A percentile compares a stretch with the other conserved stretches of the same genome.
Evolutionary conservation across 2,797 vertebrate species (phyloP).

Genomic region (Dendrocincla fuliginosa): DNA sequence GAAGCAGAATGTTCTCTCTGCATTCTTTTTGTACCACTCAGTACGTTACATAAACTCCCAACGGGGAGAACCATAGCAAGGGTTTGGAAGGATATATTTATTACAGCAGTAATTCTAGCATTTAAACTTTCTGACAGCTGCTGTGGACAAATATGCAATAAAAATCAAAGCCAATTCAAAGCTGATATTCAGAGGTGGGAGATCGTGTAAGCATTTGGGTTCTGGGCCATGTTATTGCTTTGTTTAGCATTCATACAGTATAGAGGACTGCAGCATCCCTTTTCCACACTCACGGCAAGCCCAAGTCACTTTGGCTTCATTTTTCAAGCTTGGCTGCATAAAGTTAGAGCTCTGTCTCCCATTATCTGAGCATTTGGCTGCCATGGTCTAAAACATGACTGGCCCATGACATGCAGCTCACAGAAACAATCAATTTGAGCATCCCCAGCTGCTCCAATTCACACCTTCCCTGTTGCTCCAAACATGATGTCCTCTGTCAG

Average conservation of each 20-base stretch:
- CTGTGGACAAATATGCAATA: slow-evolving; percentile 26
- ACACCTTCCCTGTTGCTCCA: background rate
- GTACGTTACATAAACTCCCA: slow-evolving; percentile 51
- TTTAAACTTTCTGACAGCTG: slow-evolving; percentile 63
- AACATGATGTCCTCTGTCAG: background rate
- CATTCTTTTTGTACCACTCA: slow-evolving; percentile 39
- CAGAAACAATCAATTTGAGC: background rate
- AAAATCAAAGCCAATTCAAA: slow-evolving; percentile 29
- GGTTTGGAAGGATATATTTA: slow-evolving; percentile 53
- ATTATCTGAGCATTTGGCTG: background rate
- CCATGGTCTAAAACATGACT: background rate
- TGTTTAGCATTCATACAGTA: background rate
- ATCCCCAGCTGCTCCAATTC: background rate
- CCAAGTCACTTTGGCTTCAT: background rate
- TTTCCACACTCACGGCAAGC: background rate
- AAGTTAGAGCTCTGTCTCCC: background rate
- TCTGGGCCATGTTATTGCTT: background rate
- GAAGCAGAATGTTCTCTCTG: slow-evolving; percentile 39
- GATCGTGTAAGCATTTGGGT: background rate
- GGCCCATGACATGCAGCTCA: background rate
- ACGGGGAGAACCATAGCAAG: background rate
- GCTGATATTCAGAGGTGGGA: slow-evolving; percentile 6
- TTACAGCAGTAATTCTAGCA: slow-evolving; percentile 56
- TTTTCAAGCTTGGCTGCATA: background rate
- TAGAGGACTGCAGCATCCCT: background rate